Base-by-base conservation (phyloP, 1,140 invertebrate genomes). In the Physella acuta region DNA sequence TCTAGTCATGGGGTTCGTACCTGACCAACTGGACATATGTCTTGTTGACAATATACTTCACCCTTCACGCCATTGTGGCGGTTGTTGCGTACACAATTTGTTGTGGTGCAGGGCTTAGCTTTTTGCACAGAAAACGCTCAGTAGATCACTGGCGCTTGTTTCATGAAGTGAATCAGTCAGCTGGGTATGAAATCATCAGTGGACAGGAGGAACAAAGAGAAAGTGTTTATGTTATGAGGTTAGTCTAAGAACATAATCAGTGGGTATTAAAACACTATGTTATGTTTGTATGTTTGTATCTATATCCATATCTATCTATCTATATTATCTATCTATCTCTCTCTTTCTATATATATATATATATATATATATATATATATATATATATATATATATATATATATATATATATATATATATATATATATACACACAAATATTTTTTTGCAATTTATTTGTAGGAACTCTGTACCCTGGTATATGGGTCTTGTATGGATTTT, bases 21-120 rank as follows among this genome's bases (percentile, higher is more conserved):
- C 67, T 81, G 34, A 81, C 79, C 37, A 76, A 73, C 33, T 81
- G 79, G 79, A 79, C 79, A 14, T 81, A 79, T 67, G 59, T 72
- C 34, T 33, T 77, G 34, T 71, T 81, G 52, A 72, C 78, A 11
- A 44, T 76, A 14, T 78, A 79, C 62, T 65, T 80, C 17, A 31
- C 68, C 2, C 5, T 73, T n/a, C 74, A 79, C 55, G 71, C 71
- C 33, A 34, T 79, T 17, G 65, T 70, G 2, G 59, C 72, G 30
- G 3, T 76, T 2, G 8, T 73, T 16, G 64, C 68, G 31, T 68
- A 73, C 34, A 26, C 37, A 16, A 36, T 49, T 33, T 67, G 36
- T 16, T 44, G 53, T 3, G 52, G 64, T 24, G 28, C 53, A 16
- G 33, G 33, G 5, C 33, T 55, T 1, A 4, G 14, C 20, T 31